Percentiles rank a stretch among this genome's conserved stretches.
phyloP scores from a whole-genome alignment of 2,113 vertebrate species.

The Nothobranchius furzeri region DNA sequence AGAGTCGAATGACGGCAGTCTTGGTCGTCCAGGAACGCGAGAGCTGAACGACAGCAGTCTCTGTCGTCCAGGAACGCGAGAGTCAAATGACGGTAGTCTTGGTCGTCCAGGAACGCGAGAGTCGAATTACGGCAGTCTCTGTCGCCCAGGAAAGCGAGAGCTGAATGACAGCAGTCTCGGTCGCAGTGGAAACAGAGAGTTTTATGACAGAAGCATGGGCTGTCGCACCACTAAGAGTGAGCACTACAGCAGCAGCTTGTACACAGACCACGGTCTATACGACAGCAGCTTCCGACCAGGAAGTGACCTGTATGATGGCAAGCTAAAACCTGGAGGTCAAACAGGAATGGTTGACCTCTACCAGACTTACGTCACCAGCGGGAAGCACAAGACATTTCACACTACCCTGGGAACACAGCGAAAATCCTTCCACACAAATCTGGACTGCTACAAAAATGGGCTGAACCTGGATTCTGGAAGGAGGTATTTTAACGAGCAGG shows the following conservation, averaged over 20 bases:
- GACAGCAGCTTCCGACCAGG: conserved; percentile 40
- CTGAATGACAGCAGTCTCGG: conserved; percentile 46
- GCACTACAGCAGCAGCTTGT: conserved; percentile 55
- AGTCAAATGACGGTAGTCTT: too few relatives aligned
- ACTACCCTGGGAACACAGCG: conserved; percentile 54
- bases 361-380: conserved; percentile 67
- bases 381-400: conserved; percentile 66
- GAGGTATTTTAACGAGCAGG: conserved; percentile 66
- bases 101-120: too few relatives aligned
- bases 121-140: too few relatives aligned
- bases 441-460: conserved; percentile 64
- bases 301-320: conserved; percentile 56
- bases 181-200: conserved; percentile 41
- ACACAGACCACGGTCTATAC: conserved; percentile 50
- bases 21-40: conserved; percentile 26
- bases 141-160: too few relatives aligned
- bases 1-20: conserved; percentile 61
- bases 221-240: conserved; percentile 74
- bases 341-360: conserved; percentile 65
- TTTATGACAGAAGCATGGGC: conserved; percentile 62
- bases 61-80: too few relatives aligned
- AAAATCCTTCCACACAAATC: conserved; percentile 64
- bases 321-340: conserved; percentile 37
- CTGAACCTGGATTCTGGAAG: conserved; percentile 45
- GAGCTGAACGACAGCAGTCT: too few relatives aligned